Base-by-base conservation (phyloP, 1,140 invertebrate genomes). In the Achatina immaculata region DNA sequence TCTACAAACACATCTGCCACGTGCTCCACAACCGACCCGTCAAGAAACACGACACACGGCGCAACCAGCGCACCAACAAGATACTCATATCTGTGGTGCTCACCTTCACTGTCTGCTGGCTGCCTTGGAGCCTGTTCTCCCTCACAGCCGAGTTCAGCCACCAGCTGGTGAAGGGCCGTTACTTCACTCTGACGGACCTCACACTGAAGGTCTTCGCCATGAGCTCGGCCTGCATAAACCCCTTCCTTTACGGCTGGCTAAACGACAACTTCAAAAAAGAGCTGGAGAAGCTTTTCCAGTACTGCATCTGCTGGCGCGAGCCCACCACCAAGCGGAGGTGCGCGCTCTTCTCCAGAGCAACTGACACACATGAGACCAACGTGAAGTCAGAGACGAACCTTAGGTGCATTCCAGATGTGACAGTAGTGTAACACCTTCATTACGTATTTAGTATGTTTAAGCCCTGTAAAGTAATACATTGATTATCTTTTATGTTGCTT, bases 11-110 rank as follows among this genome's bases (percentile, higher is more conserved):
- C 51, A 91, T 91, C 31, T 89, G 89, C 74, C 43, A 73, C n/a
- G 87, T 88, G 7, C 82, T 91, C 24, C 83, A 82, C 68, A 85
- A 87, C 36, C 68, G 90, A 42, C 87, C 88, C 14, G 66, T 88
- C 21, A 88, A 87, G 78, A 87, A 87, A 81, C 83, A 86, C 58
- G 88, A 90, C 78, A 88, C 84, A 16, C 73, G 83, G 31, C 92
- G 95, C 65, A 97, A 96, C 9, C 95, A 96, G 82, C 88, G 93
- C 80, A 94, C 93, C 51, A 94, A 93, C 83, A 93, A 96, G 82
- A 99, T 99, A 96, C 92, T 99, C 0, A 97, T 99, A 81, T 94
- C 96, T 0, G 99, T 99, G 95, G 97, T 99, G 0, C 93, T 94
- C 0, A 95, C 98, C 36, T 99, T 99, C 89, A 95, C 96, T 0